Percentiles rank a stretch among this genome's conserved stretches.
These are phyloP conservation scores for Aphelocoma californica DNA, from an alignment of 2,797 vertebrate genomes.

Conservation along the genomic window DNA sequence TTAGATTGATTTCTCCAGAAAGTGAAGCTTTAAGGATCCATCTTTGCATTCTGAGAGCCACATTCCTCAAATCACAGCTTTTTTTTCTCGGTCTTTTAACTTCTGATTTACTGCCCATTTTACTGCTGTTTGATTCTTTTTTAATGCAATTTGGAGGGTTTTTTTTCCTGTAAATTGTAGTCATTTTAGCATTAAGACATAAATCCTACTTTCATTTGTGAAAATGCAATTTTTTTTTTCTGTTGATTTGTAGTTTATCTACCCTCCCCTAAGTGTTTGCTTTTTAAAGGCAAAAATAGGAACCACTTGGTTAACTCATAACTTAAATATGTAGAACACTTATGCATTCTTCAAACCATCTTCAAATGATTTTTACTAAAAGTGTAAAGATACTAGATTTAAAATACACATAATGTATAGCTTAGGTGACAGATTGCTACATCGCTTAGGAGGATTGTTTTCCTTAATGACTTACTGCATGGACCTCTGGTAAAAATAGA, in stretches of 20 bases:
- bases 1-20: background rate
- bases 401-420: background rate
- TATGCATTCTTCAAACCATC: background rate
- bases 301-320: background rate
- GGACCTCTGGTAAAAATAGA: background rate
- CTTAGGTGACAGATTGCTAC: background rate
- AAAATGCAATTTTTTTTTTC: background rate
- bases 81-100: background rate
- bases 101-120: background rate
- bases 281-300: background rate
- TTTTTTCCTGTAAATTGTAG: background rate
- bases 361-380: background rate
- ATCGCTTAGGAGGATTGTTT: background rate
- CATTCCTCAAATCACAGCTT: background rate
- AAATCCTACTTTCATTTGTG: background rate
- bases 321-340: background rate
- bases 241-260: background rate
- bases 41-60: background rate
- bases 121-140: background rate
- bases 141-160: background rate
- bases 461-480: background rate
- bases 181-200: background rate
- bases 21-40: background rate
- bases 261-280: background rate
- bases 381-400: background rate